phyloP scores from a whole-genome alignment of 2,797 vertebrate genomes.

The Diplodus puntazzo region DNA sequence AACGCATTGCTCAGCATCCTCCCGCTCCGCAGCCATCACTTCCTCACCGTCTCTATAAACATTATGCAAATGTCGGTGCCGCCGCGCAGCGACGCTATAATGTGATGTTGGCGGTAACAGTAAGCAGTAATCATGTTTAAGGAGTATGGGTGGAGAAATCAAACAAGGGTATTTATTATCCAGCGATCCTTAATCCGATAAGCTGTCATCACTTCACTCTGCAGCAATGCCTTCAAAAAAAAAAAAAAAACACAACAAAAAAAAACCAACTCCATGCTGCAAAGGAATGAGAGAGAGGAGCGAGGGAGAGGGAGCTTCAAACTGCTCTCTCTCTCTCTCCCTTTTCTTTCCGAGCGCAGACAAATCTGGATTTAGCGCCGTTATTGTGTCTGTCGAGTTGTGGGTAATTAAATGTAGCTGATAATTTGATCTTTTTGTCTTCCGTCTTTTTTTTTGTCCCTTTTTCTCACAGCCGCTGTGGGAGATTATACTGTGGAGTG shows the following conservation, averaged over 20 bases:
- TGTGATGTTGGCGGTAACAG: conserved; percentile 76
- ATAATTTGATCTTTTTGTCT: conserved; percentile 83
- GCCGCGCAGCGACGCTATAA: conserved; percentile 49
- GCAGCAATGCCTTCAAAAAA: conserved; percentile 63
- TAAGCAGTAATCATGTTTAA: conserved; percentile 85
- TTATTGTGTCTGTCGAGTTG: conserved; percentile 79
- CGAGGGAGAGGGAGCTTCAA: conserved; percentile 14
- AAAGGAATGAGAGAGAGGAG: conserved; percentile 36
- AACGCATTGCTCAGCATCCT: conserved; percentile 56
- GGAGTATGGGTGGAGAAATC: conserved; percentile 81
- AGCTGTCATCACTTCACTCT: conserved; percentile 83
- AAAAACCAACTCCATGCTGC: conserved; percentile 33
- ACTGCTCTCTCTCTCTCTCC: conserved; percentile 33
- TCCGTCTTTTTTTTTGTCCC: conserved; percentile 69
- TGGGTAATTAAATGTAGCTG: conserved; percentile 84
- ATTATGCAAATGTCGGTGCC: conserved; percentile 71
- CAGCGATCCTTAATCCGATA: conserved; percentile 84
- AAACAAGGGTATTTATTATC: conserved; percentile 86
- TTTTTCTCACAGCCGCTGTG: conserved; percentile 60
- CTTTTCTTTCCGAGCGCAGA: conserved; percentile 54
- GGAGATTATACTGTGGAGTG: conserved; percentile 46
- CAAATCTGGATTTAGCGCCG: conserved; percentile 81
- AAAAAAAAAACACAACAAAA: conserved; percentile 6
- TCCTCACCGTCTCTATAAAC: conserved; percentile 66
- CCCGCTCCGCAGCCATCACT: conserved; percentile 55